Evolutionary conservation across 2,888 invertebrate species (phyloP).

Genomic region (Girardia tigrina): DNA sequence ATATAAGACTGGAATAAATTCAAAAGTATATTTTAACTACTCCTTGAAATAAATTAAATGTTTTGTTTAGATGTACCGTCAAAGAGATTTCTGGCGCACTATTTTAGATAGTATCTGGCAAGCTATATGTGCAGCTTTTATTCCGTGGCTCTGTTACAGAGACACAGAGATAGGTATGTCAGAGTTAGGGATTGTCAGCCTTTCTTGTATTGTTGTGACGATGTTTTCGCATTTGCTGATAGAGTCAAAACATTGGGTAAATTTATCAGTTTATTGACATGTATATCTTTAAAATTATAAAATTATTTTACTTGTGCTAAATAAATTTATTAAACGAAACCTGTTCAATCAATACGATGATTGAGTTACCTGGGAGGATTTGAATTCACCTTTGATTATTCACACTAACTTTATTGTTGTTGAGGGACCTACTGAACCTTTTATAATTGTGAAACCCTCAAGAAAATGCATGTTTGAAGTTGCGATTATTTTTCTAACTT

Average conservation of each 20-base stretch:
- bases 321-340: too few relatives aligned
- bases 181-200: neutral
- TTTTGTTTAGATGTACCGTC: neutral
- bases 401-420: too few relatives aligned
- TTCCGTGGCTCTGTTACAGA: neutral
- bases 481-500: too few relatives aligned
- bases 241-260: neutral
- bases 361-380: too few relatives aligned
- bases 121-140: neutral
- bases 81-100: neutral
- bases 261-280: too few relatives aligned
- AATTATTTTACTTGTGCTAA: too few relatives aligned
- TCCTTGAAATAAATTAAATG: neutral
- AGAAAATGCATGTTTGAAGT: too few relatives aligned
- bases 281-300: too few relatives aligned
- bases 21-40: neutral
- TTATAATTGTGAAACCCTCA: too few relatives aligned
- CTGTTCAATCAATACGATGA: too few relatives aligned
- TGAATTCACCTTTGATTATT: too few relatives aligned
- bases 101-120: neutral
- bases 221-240: neutral
- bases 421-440: too few relatives aligned
- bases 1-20: conserved; percentile 54
- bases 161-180: neutral
- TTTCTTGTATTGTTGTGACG: neutral